Evolutionary conservation across 2,113 vertebrate species (phyloP).

Genomic region (Amazona guildingii): DNA sequence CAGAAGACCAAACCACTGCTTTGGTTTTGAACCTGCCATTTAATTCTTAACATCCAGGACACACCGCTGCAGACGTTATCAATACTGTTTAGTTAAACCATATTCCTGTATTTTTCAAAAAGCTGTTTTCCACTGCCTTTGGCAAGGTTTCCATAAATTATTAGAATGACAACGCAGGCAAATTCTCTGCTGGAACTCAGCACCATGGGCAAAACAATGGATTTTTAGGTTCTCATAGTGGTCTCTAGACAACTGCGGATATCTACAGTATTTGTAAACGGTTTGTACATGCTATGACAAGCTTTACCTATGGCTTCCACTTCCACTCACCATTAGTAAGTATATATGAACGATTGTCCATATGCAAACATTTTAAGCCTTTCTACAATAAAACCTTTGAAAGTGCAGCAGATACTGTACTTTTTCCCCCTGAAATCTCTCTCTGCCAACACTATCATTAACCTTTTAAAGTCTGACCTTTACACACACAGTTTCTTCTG

Average conservation of each 20-base stretch:
- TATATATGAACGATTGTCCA: neutral
- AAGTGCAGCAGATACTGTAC: neutral
- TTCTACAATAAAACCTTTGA: neutral
- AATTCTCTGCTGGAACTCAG: neutral
- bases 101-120: neutral
- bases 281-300: fast-evolving
- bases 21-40: neutral
- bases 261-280: neutral
- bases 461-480: neutral
- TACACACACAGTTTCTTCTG: fast-evolving
- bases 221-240: neutral
- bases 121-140: neutral
- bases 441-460: neutral
- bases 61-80: neutral
- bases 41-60: neutral
- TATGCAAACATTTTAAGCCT: neutral
- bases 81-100: neutral
- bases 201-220: neutral
- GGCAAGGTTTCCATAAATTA: neutral
- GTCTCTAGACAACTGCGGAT: neutral
- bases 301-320: neutral
- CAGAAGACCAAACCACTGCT: neutral
- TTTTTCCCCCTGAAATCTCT: neutral
- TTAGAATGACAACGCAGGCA: neutral
- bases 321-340: neutral